phyloP scores from a whole-genome alignment of 2,888 invertebrate species.

The Lomographa bimaculata region DNA sequence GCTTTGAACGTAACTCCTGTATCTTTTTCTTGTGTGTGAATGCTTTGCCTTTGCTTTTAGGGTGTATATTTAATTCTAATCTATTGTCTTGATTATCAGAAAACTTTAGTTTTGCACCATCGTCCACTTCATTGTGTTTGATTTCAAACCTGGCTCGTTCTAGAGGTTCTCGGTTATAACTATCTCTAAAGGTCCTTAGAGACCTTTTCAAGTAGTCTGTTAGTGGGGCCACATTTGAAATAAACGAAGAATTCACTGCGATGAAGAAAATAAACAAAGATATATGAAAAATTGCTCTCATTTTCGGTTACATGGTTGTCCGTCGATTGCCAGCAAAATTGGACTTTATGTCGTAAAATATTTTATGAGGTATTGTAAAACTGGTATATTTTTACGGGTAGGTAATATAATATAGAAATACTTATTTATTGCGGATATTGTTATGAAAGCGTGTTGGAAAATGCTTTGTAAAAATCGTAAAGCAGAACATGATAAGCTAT shows the following conservation, averaged over 20 bases:
- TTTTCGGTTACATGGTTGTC: conserved; percentile 30
- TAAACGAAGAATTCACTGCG: conserved; percentile 33
- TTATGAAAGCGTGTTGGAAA: conserved; percentile 7
- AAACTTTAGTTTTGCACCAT: conserved; percentile 1
- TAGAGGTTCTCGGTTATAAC: neutral
- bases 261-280: conserved; percentile 25
- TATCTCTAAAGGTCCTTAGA: neutral
- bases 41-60: neutral
- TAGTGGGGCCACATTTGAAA: conserved; percentile 25
- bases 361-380: conserved; percentile 27
- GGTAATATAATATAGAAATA: conserved; percentile 19
- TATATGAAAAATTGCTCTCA: conserved; percentile 26
- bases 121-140: neutral
- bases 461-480: no score
- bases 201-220: conserved; percentile 4
- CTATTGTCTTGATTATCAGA: conserved; percentile 5
- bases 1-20: conserved; percentile 2
- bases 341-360: conserved; percentile 15
- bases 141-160: conserved; percentile 8
- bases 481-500: no score
- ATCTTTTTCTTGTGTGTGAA: conserved; percentile 6
- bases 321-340: conserved; percentile 9
- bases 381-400: conserved; percentile 25
- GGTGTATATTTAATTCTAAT: neutral
- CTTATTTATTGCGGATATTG: conserved; percentile 12